A percentile compares a stretch with the other conserved stretches of the same genome.
Evolutionary conservation across 2,888 invertebrate species (phyloP).

Genomic region (Perizoma flavofasciatum): DNA sequence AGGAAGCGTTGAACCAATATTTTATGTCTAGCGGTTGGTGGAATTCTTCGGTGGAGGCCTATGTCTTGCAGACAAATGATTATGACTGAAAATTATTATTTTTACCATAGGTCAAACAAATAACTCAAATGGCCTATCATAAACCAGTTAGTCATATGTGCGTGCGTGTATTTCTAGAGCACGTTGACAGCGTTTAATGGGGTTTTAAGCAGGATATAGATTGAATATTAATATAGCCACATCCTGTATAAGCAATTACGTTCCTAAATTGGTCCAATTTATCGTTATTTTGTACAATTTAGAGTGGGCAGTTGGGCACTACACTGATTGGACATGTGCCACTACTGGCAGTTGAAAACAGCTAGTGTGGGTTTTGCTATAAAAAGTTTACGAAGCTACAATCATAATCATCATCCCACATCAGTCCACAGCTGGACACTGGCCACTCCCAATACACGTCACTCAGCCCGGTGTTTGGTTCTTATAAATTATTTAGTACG

Average conservation of each 20-base stretch:
- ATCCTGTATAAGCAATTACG: slow-evolving; percentile 28
- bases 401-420: too few species aligned
- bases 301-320: not conserved
- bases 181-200: slow-evolving; percentile 23
- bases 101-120: slow-evolving; percentile 9
- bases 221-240: slow-evolving; percentile 32
- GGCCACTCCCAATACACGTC: too few species aligned
- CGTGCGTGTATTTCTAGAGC: slow-evolving; percentile 22
- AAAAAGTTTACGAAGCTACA: not conserved
- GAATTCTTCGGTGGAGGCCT: too few species aligned
- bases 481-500: too few species aligned
- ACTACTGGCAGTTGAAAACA: not conserved
- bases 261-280: slow-evolving; percentile 26
- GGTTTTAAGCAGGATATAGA: slow-evolving; percentile 24
- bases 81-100: too few species aligned
- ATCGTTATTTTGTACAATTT: slow-evolving; percentile 15
- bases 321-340: not conserved
- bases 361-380: slow-evolving; percentile 1
- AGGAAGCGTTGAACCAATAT: too few species aligned
- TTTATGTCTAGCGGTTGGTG: too few species aligned
- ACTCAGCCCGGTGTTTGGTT: too few species aligned
- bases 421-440: too few species aligned
- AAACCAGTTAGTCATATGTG: slow-evolving; percentile 11
- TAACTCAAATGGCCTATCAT: slow-evolving; percentile 8
- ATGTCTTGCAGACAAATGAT: too few species aligned